Percentiles rank a stretch among this genome's conserved stretches.
Conservation (phyloP, 2,797 vertebrate genomes). For the Luscinia luscinia region DNA sequence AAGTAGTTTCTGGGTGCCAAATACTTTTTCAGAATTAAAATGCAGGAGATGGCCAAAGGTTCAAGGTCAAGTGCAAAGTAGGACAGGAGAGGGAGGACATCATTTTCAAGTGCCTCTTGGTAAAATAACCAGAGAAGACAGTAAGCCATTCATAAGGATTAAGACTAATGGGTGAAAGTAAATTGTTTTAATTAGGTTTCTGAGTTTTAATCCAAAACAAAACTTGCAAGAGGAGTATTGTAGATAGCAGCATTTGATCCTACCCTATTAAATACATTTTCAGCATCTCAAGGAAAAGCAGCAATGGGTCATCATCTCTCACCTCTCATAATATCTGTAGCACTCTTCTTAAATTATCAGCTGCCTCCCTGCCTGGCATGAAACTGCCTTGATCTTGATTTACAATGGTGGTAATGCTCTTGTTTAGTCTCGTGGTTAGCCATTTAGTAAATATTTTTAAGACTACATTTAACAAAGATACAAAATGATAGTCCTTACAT, state of each 20-base stretch:
- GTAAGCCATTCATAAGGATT: constrained; percentile 73
- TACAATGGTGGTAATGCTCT: constrained; percentile 73
- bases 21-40: constrained; percentile 49
- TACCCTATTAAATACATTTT: constrained; percentile 57
- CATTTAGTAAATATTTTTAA: constrained; percentile 76
- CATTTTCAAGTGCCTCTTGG: constrained; percentile 68
- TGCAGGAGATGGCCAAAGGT: constrained; percentile 49
- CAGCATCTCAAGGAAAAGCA: constrained; percentile 45
- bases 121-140: constrained; percentile 72
- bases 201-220: constrained; percentile 74
- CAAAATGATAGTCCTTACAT: constrained; percentile 48
- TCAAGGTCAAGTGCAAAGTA: constrained; percentile 70
- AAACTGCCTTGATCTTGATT: constrained; percentile 78
- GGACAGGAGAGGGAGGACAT: constrained; percentile 66
- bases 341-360: constrained; percentile 71
- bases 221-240: constrained; percentile 50
- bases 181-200: constrained; percentile 76
- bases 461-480: constrained; percentile 64
- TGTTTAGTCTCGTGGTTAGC: constrained; percentile 77
- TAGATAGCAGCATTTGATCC: constrained; percentile 63
- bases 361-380: constrained; percentile 72
- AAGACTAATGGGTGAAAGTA: constrained; percentile 70
- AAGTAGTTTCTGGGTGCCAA: constrained; percentile 5
- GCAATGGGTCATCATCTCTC: constrained; percentile 64
- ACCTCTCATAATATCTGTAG: constrained; percentile 63